Evolutionary conservation across 2,797 vertebrate species (phyloP).

Genomic region (Bothrops alternatus): DNA sequence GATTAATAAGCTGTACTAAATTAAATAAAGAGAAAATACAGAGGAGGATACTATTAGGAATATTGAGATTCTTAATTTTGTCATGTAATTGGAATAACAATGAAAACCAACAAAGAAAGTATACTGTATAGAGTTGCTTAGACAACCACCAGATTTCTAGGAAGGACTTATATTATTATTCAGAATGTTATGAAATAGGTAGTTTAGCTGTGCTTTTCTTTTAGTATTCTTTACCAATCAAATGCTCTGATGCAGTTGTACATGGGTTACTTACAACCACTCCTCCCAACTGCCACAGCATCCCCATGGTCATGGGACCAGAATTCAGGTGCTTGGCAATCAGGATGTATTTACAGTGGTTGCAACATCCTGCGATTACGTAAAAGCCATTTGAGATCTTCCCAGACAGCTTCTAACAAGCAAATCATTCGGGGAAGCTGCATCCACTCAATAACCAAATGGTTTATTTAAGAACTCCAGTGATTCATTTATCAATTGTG

Average conservation of each 20-base stretch:
- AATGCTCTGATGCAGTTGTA: background rate
- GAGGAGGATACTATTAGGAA: background rate
- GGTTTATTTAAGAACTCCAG: background rate
- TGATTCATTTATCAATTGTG: too few relatives aligned
- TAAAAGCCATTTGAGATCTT: background rate
- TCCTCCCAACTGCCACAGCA: background rate
- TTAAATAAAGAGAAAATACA: background rate
- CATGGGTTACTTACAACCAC: background rate
- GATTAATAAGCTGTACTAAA: background rate
- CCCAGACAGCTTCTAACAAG: background rate
- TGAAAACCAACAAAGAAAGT: background rate
- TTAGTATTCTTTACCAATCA: background rate
- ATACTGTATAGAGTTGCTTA: background rate
- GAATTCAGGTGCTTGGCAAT: background rate
- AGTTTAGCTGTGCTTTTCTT: background rate
- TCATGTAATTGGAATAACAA: background rate
- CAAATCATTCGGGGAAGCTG: background rate
- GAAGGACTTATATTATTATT: background rate
- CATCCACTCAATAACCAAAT: background rate
- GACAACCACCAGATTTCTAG: background rate
- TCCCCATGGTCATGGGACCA: background rate
- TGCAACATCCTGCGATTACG: background rate
- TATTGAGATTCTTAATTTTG: background rate
- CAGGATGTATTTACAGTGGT: background rate
- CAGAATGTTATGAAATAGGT: background rate